These are phyloP conservation scores for Ceratitis capitata DNA, from an alignment of 1,140 invertebrate genomes.

Conservation along the genomic window DNA sequence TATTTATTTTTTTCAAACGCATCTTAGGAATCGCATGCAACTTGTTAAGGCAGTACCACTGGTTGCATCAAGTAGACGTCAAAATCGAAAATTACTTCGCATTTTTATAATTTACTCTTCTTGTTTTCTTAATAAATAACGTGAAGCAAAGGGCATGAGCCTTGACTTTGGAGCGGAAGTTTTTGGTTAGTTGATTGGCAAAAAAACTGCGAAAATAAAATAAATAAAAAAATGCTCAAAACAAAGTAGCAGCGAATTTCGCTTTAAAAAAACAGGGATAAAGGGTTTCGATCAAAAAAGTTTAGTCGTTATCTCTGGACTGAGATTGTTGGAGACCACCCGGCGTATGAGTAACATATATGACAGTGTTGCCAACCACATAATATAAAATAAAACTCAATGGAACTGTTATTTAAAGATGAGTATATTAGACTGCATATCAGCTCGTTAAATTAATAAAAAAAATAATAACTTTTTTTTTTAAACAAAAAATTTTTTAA, in stretches of 20 bases:
- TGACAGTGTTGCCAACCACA: too few species aligned
- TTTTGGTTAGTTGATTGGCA: neutral
- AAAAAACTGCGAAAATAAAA: neutral
- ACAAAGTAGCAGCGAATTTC: too few species aligned
- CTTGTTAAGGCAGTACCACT: neutral
- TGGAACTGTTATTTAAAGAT: too few species aligned
- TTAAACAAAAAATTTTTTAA: too few species aligned
- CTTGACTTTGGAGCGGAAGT: neutral
- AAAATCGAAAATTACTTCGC: neutral
- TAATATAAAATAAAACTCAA: too few species aligned
- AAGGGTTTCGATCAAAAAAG: neutral
- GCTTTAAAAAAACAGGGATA: neutral
- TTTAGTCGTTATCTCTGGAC: neutral
- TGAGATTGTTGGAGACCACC: neutral
- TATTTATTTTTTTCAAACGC: neutral
- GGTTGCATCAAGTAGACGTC: neutral
- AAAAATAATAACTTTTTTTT: too few species aligned
- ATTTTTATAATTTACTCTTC: too few species aligned
- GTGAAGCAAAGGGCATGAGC: neutral
- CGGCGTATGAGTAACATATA: slow-evolving; percentile 12
- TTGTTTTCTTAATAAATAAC: neutral
- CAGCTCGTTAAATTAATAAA: too few species aligned
- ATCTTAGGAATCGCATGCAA: neutral
- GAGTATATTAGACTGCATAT: too few species aligned
- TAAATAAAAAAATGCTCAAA: too few species aligned